phyloP scores from a whole-genome alignment of 2,113 vertebrate species.

The Gallinago jamesoni region DNA sequence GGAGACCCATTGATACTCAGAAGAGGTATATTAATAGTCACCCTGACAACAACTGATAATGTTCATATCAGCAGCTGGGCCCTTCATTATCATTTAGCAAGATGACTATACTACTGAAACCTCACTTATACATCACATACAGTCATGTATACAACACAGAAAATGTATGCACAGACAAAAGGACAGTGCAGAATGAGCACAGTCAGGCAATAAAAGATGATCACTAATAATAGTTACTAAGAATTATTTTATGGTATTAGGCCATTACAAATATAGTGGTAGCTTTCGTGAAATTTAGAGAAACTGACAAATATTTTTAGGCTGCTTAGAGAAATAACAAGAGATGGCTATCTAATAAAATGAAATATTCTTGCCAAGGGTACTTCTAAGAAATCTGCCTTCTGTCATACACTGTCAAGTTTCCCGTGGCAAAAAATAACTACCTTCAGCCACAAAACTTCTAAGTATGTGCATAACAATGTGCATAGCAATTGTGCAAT shows the following conservation, averaged over 20 bases:
- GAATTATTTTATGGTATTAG: not conserved
- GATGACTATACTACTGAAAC: not conserved
- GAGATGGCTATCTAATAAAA: not conserved
- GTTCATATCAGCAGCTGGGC: too few species aligned
- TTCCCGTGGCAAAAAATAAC: not conserved
- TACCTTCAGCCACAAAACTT: not conserved
- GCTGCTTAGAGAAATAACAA: not conserved
- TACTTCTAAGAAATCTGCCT: not conserved
- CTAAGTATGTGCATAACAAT: not conserved
- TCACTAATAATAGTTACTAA: not conserved
- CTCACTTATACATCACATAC: accelerated
- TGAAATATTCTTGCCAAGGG: not conserved
- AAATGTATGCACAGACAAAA: not conserved
- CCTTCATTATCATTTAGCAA: not conserved
- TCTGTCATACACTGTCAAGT: not conserved
- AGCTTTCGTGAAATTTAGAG: not conserved
- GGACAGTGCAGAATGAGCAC: not conserved
- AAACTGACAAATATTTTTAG: not conserved
- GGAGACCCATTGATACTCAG: not conserved
- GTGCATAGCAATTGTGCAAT: not conserved
- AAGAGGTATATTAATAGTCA: not conserved
- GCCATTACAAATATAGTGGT: not conserved
- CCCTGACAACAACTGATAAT: not conserved
- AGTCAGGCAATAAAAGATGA: not conserved
- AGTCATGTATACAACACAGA: not conserved